phyloP scores from a whole-genome alignment of 2,888 invertebrate species.

The Lamellibrachia columna region DNA sequence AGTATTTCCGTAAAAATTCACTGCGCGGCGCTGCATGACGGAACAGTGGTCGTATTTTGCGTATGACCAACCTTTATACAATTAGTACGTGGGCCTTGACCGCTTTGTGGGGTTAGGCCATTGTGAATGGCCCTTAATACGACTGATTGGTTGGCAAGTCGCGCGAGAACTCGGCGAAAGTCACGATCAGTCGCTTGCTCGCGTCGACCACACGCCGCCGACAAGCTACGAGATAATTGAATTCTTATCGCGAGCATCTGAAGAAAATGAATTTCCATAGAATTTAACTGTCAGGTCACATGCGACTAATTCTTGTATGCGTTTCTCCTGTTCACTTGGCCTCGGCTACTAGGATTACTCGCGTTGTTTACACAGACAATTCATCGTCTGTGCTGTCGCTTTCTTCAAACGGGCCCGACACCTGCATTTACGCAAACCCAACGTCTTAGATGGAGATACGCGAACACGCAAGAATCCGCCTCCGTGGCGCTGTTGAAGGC shows the following conservation, averaged over 20 bases:
- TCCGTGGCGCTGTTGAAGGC: background rate
- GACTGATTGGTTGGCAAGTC: background rate
- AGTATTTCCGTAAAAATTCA: too few species aligned
- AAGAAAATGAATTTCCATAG: background rate
- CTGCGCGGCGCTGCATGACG: too few species aligned
- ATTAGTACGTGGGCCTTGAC: too few species aligned
- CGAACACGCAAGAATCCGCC: background rate
- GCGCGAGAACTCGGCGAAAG: background rate
- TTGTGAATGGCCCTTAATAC: background rate
- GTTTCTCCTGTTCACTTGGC: background rate
- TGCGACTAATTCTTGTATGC: background rate
- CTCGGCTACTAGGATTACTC: background rate
- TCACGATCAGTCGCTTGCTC: background rate
- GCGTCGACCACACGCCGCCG: background rate
- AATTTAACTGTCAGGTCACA: conserved; percentile 5
- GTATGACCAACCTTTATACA: too few species aligned
- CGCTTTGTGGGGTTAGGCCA: too few species aligned
- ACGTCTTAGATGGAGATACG: background rate
- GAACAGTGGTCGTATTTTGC: too few species aligned
- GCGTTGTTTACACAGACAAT: background rate
- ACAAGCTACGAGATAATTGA: background rate
- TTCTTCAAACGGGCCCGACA: background rate
- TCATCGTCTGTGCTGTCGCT: background rate
- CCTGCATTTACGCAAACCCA: background rate
- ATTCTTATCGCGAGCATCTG: background rate